Conservation (phyloP, 2,888 invertebrate species). For the Myopa tessellatipennis region DNA sequence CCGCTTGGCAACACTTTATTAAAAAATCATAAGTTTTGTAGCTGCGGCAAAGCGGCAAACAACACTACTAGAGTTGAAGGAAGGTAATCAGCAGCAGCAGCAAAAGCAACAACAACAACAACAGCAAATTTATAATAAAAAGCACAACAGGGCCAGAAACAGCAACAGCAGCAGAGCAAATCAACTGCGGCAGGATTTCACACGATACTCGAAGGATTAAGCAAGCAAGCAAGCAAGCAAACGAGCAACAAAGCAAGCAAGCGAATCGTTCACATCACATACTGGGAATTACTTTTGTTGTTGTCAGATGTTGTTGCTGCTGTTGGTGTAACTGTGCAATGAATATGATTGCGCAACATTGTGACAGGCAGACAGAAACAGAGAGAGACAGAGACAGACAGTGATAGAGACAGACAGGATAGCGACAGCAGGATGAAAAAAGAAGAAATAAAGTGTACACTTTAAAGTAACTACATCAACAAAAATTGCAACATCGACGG, state of each 20-base stretch:
- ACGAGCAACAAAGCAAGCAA: background rate
- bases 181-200: conserved; percentile 22
- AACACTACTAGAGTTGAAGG: background rate
- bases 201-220: conserved; percentile 33
- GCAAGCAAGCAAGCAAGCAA: background rate
- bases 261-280: conserved; percentile 8
- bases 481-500: too few relatives aligned
- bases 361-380: background rate
- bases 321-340: background rate
- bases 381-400: background rate
- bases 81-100: conserved; percentile 5
- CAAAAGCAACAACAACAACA: conserved; percentile 20
- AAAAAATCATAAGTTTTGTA: conserved; percentile 46
- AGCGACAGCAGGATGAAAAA: background rate
- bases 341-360: background rate
- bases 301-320: background rate
- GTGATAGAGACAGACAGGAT: background rate
- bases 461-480: background rate
- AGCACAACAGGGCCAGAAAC: too few relatives aligned
- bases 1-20: conserved; percentile 48
- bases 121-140: background rate
- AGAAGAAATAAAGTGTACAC: background rate
- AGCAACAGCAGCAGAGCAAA: conserved; percentile 12
- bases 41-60: conserved; percentile 20
- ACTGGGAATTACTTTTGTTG: conserved; percentile 17